Evolutionary conservation across 2,797 vertebrate species (phyloP).

Genomic region (Halcyon badia): DNA sequence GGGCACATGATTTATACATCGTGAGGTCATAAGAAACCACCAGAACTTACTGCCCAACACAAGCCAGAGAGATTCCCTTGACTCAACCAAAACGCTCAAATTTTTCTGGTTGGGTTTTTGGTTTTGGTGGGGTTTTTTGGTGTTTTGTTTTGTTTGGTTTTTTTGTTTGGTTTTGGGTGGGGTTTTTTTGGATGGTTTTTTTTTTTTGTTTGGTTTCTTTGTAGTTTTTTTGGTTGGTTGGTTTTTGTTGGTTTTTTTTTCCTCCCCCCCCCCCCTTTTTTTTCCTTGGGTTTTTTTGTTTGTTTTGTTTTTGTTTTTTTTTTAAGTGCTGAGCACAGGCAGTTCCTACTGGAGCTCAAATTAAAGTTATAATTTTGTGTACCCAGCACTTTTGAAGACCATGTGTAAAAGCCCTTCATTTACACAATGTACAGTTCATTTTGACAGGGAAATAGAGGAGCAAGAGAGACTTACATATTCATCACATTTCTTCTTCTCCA

Average conservation of each 20-base stretch:
- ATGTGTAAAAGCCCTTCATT: not conserved
- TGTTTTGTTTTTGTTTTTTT: not conserved
- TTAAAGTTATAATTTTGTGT: not conserved
- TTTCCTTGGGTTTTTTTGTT: not conserved
- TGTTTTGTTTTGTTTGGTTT: not conserved
- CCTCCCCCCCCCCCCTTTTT: too few relatives aligned
- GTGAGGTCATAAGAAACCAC: not conserved
- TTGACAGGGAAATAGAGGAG: not conserved
- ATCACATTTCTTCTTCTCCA: slow-evolving; percentile 85
- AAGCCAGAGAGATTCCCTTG: not conserved
- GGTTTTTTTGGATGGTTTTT: too few relatives aligned
- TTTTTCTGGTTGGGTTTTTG: not conserved
- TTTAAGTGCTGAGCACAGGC: not conserved
- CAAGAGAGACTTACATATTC: slow-evolving; percentile 80
- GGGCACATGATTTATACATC: fast-evolving
- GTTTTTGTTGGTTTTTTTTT: not conserved
- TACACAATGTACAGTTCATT: not conserved
- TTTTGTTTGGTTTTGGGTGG: not conserved
- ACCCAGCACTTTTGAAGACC: not conserved
- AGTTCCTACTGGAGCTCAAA: not conserved
- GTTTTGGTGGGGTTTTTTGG: not conserved
- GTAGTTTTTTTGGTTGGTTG: not conserved
- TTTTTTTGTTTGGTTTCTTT: not conserved
- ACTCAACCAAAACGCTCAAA: not conserved
- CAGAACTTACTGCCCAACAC: not conserved